Base-by-base conservation (phyloP, 2,888 invertebrate genomes). In the Carterocephalus palaemon region DNA sequence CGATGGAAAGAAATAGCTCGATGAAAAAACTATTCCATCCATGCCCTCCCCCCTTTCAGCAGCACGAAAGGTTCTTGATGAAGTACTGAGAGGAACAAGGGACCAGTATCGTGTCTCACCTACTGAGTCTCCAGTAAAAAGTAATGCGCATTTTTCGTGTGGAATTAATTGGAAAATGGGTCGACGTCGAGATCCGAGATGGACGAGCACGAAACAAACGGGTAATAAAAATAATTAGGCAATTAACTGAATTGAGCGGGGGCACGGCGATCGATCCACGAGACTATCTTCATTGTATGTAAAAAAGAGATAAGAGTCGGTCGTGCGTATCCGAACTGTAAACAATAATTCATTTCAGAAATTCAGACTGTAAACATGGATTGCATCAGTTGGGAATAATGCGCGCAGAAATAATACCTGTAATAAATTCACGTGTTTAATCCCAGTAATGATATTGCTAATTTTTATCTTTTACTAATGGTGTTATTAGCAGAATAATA, bases 151-250 rank as follows among this genome's bases (percentile, higher is more conserved):
- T 54, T 55, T 58, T 53, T 52, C 53, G 47, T 51, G 42, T 52
- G 53, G 56, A 57, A 52, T 65, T 62, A 70, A 73, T 75, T 76
- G 69, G 64, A 70, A 75, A 76, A 79, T 74, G 64, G 73, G 63
- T 67, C 67, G 61, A 28, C 12, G 13, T 28, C 61, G 61, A 67
- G 67, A 73, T 63, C 15, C 61, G 61, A 67, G 67, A 73, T 63
- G 64, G 61, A 57, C 67, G 64, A 47, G 50, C 59, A 61, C 65
- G 63, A 70, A 79, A 83, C 78, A 75, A 81, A 78, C 72, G 75
- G 76, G 80, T 71, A 78, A 82, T 85, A 84, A 83, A 84, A 82
- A 80, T 82, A 80, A 83, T 83, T 74, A 82, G 76, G 70, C 77
- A 77, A 77, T 85, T 82, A 80, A 74, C 61, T 60, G 72, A 77